These are phyloP conservation scores for Nephrotoma flavescens DNA, from an alignment of 2,888 invertebrate genomes.

Conservation along the genomic window DNA sequence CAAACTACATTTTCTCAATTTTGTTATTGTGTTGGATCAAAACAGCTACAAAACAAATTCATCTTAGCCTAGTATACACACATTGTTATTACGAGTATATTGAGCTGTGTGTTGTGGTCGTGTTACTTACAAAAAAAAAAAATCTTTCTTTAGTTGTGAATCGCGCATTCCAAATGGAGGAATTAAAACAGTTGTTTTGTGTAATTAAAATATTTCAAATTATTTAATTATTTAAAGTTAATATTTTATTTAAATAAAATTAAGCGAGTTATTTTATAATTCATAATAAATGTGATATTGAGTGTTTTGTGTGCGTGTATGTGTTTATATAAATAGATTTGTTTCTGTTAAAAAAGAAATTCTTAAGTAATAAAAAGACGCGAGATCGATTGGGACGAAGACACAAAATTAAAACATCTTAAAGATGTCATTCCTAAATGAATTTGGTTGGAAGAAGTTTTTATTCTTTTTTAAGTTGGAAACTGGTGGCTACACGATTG, in stretches of 20 bases:
- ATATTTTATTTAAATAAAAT: not conserved
- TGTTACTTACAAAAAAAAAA: not conserved
- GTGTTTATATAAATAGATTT: not conserved
- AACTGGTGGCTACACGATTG: not conserved
- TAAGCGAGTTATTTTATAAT: not conserved
- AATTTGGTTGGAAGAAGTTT: not conserved
- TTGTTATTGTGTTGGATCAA: not conserved
- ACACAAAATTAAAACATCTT: not conserved
- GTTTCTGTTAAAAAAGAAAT: not conserved
- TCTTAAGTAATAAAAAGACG: not conserved
- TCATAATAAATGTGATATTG: not conserved
- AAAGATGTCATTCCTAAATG: not conserved
- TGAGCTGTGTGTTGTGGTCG: not conserved
- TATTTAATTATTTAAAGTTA: not conserved
- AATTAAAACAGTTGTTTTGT: not conserved
- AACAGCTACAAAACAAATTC: not conserved
- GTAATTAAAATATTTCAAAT: not conserved
- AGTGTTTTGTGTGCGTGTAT: not conserved
- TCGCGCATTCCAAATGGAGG: not conserved
- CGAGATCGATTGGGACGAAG: not conserved
- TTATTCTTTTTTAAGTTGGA: not conserved
- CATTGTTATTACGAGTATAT: not conserved
- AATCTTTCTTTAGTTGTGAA: not conserved
- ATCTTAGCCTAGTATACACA: not conserved
- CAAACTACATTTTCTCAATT: not conserved